These are phyloP conservation scores for Speoplatyrhinus poulsoni DNA, from an alignment of 2,113 vertebrate species.

Conservation along the genomic window DNA sequence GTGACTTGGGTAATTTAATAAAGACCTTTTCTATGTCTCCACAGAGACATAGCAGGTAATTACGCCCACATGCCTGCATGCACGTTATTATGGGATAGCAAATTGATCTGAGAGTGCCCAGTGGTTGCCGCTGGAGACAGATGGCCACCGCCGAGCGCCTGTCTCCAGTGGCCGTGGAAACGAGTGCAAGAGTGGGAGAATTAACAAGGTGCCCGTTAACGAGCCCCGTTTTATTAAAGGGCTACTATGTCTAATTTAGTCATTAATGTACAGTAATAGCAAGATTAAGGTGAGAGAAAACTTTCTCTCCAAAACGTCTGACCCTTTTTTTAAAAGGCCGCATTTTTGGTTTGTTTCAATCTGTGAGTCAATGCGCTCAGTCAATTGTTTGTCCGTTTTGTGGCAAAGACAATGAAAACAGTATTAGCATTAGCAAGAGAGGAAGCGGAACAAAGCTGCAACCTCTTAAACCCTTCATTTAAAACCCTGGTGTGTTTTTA, in stretches of 20 bases:
- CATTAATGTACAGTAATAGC: conserved; percentile 34
- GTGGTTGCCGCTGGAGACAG: conserved; percentile 55
- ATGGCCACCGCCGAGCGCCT: conserved; percentile 35
- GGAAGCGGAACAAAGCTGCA: conserved; percentile 27
- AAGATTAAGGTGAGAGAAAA: conserved; percentile 23
- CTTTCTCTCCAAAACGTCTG: neutral
- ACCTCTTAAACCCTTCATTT: conserved; percentile 59
- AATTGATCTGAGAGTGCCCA: conserved; percentile 48
- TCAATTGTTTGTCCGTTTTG: conserved; percentile 33
- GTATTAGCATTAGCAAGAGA: conserved; percentile 17
- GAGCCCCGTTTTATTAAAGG: conserved; percentile 8
- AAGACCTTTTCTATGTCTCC: conserved; percentile 60
- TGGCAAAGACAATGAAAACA: neutral
- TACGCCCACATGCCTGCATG: conserved; percentile 51
- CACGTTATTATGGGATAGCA: conserved; percentile 58
- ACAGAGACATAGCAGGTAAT: conserved; percentile 64
- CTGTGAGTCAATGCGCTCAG: conserved; percentile 23
- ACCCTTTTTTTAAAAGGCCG: conserved; percentile 43
- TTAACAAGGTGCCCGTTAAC: conserved; percentile 24
- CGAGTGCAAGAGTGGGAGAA: neutral
- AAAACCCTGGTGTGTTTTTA: conserved; percentile 72
- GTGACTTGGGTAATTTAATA: conserved; percentile 73
- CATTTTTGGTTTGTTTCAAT: conserved; percentile 35
- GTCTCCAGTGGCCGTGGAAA: conserved; percentile 35
- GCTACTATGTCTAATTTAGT: conserved; percentile 39